Evolutionary conservation across 1,140 invertebrate species (phyloP).

Genomic region (Idris sp.): DNA sequence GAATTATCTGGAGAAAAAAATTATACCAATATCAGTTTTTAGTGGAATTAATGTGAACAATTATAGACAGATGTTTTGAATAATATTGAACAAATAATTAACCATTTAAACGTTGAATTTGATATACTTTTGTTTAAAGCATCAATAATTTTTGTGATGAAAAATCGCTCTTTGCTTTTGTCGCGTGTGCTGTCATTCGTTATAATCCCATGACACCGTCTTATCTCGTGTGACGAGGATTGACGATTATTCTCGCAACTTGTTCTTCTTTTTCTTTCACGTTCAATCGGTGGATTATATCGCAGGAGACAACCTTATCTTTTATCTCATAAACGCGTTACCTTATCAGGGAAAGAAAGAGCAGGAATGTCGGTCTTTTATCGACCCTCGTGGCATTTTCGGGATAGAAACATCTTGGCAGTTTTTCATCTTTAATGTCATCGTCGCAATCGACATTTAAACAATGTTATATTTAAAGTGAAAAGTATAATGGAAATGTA

Average conservation of each 20-base stretch:
- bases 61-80: too few relatives aligned
- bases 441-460: slow-evolving; percentile 14
- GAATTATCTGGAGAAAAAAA: too few relatives aligned
- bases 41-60: too few relatives aligned
- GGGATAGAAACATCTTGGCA: slow-evolving; percentile 16
- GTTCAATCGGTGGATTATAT: slow-evolving; percentile 61
- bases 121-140: not conserved
- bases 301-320: slow-evolving; percentile 58
- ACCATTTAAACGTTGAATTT: too few relatives aligned
- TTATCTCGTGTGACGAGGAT: slow-evolving; percentile 59
- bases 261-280: slow-evolving; percentile 37
- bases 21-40: too few relatives aligned
- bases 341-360: slow-evolving; percentile 44
- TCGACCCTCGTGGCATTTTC: slow-evolving; percentile 45
- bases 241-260: slow-evolving; percentile 55
- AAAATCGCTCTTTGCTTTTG: slow-evolving; percentile 45
- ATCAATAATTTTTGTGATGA: slow-evolving; percentile 16
- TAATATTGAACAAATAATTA: too few relatives aligned
- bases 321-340: slow-evolving; percentile 61
- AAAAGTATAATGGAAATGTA: too few relatives aligned
- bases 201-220: slow-evolving; percentile 45
- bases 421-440: slow-evolving; percentile 28
- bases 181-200: slow-evolving; percentile 36
- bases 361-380: slow-evolving; percentile 47
- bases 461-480: not conserved